These are phyloP conservation scores for Palythoa grandiflora DNA, from an alignment of 92 coral and sea anemone species.

Conservation along the genomic window DNA sequence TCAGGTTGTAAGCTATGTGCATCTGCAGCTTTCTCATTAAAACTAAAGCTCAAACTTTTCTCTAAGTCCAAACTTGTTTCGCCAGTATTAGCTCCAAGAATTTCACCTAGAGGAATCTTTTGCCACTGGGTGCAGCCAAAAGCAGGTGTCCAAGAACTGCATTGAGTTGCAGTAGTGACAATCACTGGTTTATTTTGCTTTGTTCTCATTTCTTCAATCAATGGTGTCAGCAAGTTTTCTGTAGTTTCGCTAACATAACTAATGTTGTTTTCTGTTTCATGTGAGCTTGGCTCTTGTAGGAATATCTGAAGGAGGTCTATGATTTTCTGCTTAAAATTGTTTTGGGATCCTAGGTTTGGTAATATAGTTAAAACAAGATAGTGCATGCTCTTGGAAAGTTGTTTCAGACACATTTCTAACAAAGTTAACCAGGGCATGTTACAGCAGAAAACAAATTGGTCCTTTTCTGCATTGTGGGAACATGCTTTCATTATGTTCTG, in stretches of 20 bases:
- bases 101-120: conserved; percentile 77
- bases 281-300: background rate
- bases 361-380: conserved; percentile 61
- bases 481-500: conserved; percentile 30
- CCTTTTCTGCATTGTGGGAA: background rate
- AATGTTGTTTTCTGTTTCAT: conserved; percentile 1
- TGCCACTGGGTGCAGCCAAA: conserved; percentile 68
- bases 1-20: background rate
- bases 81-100: conserved; percentile 53
- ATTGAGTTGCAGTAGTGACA: background rate
- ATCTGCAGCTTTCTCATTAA: background rate
- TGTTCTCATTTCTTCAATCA: background rate
- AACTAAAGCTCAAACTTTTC: background rate
- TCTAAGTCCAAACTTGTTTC: background rate
- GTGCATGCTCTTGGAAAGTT: conserved; percentile 46
- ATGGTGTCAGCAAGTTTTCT: background rate
- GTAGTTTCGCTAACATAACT: background rate
- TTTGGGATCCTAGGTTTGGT: conserved; percentile 52
- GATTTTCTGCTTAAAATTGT: conserved; percentile 56
- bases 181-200: background rate
- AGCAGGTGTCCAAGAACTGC: conserved; percentile 60
- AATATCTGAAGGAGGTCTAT: conserved; percentile 42
- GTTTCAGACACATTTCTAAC: conserved; percentile 67
- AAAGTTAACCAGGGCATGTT: conserved; percentile 69
- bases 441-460: conserved; percentile 40